phyloP scores from a whole-genome alignment of 2,888 invertebrate species.

The Eilema sororculum region DNA sequence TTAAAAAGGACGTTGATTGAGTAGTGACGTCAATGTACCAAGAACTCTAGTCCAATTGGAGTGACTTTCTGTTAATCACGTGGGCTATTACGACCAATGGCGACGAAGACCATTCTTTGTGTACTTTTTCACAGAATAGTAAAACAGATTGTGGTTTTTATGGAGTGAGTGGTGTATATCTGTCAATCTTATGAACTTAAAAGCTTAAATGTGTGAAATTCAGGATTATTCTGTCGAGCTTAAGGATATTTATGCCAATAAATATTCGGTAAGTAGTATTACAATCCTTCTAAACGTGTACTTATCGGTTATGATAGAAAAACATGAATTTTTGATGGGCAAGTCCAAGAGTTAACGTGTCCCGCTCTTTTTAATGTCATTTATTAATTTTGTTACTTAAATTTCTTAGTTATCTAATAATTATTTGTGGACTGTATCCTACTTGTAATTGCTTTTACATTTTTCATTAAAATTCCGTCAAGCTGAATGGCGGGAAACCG shows the following conservation, averaged over 20 bases:
- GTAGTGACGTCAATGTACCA: conserved; percentile 66
- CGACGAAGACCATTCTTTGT: conserved; percentile 83
- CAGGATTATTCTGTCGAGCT: conserved; percentile 90
- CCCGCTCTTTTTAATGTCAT: conserved; percentile 86
- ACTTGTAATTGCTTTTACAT: neutral
- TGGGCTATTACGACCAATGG: conserved; percentile 84
- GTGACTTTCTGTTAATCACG: conserved; percentile 76
- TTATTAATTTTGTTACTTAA: conserved; percentile 40
- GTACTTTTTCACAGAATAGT: conserved; percentile 85
- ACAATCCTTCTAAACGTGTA: conserved; percentile 34
- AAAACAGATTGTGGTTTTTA: conserved; percentile 85
- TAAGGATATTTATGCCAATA: conserved; percentile 89
- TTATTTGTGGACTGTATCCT: neutral
- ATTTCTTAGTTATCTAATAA: conserved; percentile 14
- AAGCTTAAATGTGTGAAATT: conserved; percentile 89
- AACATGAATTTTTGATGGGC: conserved; percentile 74
- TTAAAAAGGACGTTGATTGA: conserved; percentile 56
- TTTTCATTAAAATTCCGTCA: conserved; percentile 31
- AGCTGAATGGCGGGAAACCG: conserved; percentile 78
- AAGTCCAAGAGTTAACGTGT: conserved; percentile 79
- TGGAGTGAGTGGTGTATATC: conserved; percentile 86
- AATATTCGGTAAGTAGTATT: conserved; percentile 89
- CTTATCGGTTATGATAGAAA: conserved; percentile 59
- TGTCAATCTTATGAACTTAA: conserved; percentile 84
- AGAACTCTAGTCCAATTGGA: conserved; percentile 74